Evolutionary conservation across 2,888 invertebrate species (phyloP), one percentile per base, ranked within the genome.

Genomic region (Idaea straminata): DNA sequence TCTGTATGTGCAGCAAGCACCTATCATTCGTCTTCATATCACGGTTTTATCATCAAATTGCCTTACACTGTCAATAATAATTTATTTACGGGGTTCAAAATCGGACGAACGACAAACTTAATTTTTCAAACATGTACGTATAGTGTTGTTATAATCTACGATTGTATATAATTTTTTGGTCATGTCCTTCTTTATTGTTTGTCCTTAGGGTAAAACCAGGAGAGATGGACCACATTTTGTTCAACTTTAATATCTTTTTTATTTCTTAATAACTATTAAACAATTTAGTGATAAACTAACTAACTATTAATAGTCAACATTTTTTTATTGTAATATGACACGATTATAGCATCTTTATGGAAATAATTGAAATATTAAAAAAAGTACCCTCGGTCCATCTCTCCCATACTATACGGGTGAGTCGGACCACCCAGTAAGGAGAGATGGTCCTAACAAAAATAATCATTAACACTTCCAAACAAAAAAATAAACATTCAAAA

Each of bases 21-120:
- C 47, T 47, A 47, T 47, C 47, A 2, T 36, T 35, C 61, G 57
- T 60, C 63, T 35, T 65, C 65, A 65, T 78, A 80, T 77, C 79
- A 72, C 62, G 35, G 57, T 66, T 69, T 78, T 81, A 81, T 81
- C 80, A 75, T 58, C 25, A 34, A 62, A 63, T 58, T 64, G 64
- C 58, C 62, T 66, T 66, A 62, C 72, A 66, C 72, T 73, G 73
- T 69, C 72, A 76, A 76, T 79, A 74, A 71, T 81, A 74, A 71
- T 81, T 80, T 80, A 80, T 77, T 76, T 73, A 73, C 74, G 76
- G 72, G 71, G 75, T 36, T 77, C 79, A 77, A 77, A 77, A 77
- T 73, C 65, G 69, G 69, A 76, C 75, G 75, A 75, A 77, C 70
- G 73, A 75, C 68, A 63, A 71, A 70, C 36, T 2, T 62, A 66